Evolutionary conservation across 2,888 invertebrate species (phyloP).

Genomic region (Nymphalis polychloros): DNA sequence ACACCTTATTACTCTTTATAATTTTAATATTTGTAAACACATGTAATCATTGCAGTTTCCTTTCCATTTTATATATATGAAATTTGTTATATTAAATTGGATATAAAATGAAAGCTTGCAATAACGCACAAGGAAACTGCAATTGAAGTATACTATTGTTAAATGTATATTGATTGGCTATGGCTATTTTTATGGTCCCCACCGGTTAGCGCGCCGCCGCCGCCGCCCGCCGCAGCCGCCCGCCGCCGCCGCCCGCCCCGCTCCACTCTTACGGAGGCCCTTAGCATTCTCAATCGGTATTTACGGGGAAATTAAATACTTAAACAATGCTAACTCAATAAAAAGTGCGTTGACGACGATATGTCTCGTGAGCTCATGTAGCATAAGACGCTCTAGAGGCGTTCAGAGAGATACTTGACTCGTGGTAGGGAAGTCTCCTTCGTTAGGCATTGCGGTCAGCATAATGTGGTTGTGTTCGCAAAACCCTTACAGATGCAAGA

Average conservation of each 20-base stretch:
- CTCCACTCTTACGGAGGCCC: conserved; percentile 76
- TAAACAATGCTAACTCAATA: conserved; percentile 67
- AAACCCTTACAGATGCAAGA: conserved; percentile 80
- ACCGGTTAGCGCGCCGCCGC: conserved; percentile 78
- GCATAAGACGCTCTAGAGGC: conserved; percentile 46
- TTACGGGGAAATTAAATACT: conserved; percentile 81
- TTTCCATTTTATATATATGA: conserved; percentile 49
- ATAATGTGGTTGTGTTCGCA: conserved; percentile 82
- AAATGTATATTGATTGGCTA: conserved; percentile 81
- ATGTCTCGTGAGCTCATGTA: conserved; percentile 40
- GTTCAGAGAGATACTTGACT: conserved; percentile 75
- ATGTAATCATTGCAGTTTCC: conserved; percentile 81
- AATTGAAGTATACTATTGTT: conserved; percentile 69
- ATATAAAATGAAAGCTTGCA: conserved; percentile 6
- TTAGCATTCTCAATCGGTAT: conserved; percentile 81
- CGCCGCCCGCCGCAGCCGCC: conserved; percentile 56
- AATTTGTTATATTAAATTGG: not conserved
- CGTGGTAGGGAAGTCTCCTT: conserved; percentile 70
- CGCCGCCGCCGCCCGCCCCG: conserved; percentile 66
- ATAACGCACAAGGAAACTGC: conserved; percentile 62
- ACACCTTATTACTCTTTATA: conserved; percentile 35
- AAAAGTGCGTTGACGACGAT: conserved; percentile 31
- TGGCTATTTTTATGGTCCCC: conserved; percentile 81
- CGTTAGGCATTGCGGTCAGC: conserved; percentile 75
- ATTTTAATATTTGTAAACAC: conserved; percentile 52